Conservation (phyloP, 1,140 invertebrate genomes). For the Metopolophium dirhodum region DNA sequence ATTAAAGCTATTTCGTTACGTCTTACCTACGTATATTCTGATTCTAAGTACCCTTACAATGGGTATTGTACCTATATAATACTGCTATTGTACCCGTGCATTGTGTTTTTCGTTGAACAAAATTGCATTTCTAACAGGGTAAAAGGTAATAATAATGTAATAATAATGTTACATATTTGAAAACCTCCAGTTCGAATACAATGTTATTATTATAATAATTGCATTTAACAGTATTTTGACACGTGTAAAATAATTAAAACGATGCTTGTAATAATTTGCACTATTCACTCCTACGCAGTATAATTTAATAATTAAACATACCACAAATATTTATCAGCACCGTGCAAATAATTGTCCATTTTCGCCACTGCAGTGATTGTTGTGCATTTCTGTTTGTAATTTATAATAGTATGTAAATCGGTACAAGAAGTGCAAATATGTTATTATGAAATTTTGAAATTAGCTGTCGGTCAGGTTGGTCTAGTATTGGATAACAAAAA, state of each 20-base stretch:
- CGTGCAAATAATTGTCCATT: neutral
- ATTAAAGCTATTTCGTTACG: neutral
- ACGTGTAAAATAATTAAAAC: neutral
- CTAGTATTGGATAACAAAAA: neutral
- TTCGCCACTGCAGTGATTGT: neutral
- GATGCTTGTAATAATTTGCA: neutral
- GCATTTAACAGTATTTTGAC: neutral
- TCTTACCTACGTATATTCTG: neutral
- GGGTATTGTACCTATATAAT: neutral
- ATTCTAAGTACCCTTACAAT: neutral
- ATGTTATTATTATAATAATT: neutral
- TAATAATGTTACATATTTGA: conserved; percentile 10
- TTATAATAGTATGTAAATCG: neutral
- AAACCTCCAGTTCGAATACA: neutral
- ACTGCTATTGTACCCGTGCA: neutral
- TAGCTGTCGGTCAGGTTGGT: neutral
- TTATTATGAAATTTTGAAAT: neutral
- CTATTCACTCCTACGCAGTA: neutral
- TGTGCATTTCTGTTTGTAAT: neutral
- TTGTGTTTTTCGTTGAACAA: neutral
- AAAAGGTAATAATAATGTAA: neutral
- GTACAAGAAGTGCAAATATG: neutral
- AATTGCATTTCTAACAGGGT: neutral
- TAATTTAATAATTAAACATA: neutral
- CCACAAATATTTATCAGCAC: neutral